phyloP scores from a whole-genome alignment of 2,113 vertebrate genomes.

The Gallinago paraguaiae region DNA sequence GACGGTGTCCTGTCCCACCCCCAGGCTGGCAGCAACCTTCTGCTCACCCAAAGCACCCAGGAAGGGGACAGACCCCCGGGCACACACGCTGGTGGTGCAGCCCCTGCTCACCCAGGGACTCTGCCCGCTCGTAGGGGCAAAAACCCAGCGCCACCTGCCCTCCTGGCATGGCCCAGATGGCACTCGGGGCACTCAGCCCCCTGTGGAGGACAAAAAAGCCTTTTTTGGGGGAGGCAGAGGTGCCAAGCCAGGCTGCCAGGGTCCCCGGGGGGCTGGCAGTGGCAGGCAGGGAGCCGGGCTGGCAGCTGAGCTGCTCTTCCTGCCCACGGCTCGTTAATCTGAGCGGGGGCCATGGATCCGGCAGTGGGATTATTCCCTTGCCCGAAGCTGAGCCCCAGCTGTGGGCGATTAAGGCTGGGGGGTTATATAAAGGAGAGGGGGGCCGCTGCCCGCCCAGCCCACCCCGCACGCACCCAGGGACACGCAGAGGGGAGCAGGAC shows the following conservation, averaged over 20 bases:
- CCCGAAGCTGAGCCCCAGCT: neutral
- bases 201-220: neutral
- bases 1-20: neutral
- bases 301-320: neutral
- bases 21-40: neutral
- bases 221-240: fast-evolving
- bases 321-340: neutral
- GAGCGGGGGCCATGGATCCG: neutral
- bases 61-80: neutral
- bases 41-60: neutral
- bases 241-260: neutral
- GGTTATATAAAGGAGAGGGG: constrained; percentile 47
- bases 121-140: neutral
- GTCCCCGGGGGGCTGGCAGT: neutral
- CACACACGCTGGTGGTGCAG: neutral
- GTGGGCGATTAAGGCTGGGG: constrained; percentile 5
- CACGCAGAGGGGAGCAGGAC: neutral
- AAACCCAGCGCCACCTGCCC: neutral
- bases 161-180: neutral
- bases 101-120: fast-evolving
- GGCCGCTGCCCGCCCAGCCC: neutral
- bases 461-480: neutral
- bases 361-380: constrained; percentile 14
- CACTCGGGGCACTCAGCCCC: neutral
- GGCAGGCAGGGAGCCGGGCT: neutral